Percentiles rank a stretch among this genome's conserved stretches.
These are phyloP conservation scores for Eidolon helvum DNA, from an alignment of 2,113 vertebrate genomes.

Conservation along the genomic window DNA sequence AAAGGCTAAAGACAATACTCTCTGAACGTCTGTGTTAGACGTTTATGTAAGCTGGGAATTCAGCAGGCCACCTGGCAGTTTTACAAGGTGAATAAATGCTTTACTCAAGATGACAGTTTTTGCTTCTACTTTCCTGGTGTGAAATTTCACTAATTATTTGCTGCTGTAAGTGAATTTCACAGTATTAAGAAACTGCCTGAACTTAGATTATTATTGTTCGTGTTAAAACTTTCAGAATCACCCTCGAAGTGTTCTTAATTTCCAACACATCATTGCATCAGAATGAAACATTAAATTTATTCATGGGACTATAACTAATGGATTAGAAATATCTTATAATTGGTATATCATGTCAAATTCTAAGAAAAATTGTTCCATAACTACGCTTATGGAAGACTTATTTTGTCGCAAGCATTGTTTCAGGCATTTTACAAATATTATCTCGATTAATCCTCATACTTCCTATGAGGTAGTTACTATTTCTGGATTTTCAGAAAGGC, in stretches of 20 bases:
- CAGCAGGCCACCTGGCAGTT: constrained; percentile 34
- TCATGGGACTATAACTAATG: neutral
- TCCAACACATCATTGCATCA: neutral
- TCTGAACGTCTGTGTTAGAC: constrained; percentile 24
- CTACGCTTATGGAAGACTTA: neutral
- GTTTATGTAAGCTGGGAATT: neutral
- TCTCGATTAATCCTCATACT: neutral
- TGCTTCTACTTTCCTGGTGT: neutral
- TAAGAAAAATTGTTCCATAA: neutral
- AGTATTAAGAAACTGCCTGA: neutral
- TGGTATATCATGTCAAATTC: neutral
- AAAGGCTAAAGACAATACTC: neutral
- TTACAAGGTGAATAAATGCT: neutral
- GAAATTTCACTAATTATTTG: constrained; percentile 26
- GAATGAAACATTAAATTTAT: neutral
- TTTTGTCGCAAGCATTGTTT: neutral
- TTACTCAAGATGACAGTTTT: neutral
- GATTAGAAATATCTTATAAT: neutral
- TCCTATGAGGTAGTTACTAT: neutral
- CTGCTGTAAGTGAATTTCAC: neutral
- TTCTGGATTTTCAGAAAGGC: neutral
- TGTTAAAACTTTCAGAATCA: neutral
- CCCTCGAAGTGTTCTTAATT: neutral
- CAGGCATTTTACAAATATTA: neutral
- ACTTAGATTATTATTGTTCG: neutral